phyloP scores from a whole-genome alignment of 1,140 invertebrate species.

The Cyclargus thomasi region DNA sequence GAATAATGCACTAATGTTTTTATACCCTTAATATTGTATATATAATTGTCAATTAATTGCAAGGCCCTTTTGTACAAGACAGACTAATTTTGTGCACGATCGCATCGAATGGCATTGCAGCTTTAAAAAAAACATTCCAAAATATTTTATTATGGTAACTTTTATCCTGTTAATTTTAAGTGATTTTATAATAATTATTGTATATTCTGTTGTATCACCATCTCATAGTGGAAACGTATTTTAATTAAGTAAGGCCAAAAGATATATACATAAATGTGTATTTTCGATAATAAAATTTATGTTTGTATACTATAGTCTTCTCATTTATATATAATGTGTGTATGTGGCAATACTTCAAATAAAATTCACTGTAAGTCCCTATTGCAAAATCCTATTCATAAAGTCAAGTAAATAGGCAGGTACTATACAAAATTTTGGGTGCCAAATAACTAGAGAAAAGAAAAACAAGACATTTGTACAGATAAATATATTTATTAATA shows the following conservation, averaged over 20 bases:
- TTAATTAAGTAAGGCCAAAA: conserved; percentile 64
- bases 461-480: conserved; percentile 1
- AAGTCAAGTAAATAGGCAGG: too few species aligned
- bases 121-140: conserved; percentile 53
- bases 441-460: not conserved
- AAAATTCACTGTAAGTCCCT: too few species aligned
- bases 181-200: conserved; percentile 37
- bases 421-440: too few species aligned
- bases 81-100: not conserved
- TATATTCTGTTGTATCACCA: conserved; percentile 65
- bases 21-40: not conserved
- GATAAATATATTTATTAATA: conserved; percentile 7
- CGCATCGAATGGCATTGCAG: conserved; percentile 53
- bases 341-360: too few species aligned
- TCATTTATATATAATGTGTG: not conserved
- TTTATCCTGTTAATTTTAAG: conserved; percentile 48
- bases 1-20: not conserved
- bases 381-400: too few species aligned
- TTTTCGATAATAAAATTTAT: conserved; percentile 43
- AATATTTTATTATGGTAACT: conserved; percentile 34
- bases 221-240: conserved; percentile 62
- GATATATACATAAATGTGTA: conserved; percentile 67
- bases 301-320: conserved; percentile 31
- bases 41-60: not conserved
- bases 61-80: not conserved